Conservation (phyloP, 1,140 invertebrate species). For the Magallana angulata region DNA sequence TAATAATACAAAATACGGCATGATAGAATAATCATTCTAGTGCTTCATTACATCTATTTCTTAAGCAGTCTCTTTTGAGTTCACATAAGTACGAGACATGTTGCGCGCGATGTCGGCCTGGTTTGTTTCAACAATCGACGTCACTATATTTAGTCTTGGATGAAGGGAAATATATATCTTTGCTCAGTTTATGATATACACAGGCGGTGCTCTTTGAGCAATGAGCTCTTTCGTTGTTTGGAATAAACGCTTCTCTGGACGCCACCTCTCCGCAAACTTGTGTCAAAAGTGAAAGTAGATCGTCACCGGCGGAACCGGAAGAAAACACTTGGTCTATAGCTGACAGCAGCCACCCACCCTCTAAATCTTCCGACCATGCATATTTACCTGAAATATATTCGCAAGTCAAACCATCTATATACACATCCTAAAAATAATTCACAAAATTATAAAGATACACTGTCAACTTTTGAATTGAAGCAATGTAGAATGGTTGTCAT, state of each 20-base stretch:
- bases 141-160: not conserved
- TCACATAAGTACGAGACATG: too few species aligned
- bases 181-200: constrained; percentile 48
- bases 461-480: too few species aligned
- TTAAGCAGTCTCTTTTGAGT: too few species aligned
- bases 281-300: constrained; percentile 47
- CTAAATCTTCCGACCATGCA: constrained; percentile 49
- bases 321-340: constrained; percentile 44
- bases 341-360: constrained; percentile 54
- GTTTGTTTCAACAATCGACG: too few species aligned
- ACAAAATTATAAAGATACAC: too few species aligned
- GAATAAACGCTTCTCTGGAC: constrained; percentile 13
- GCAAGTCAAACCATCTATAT: too few species aligned
- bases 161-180: constrained; percentile 42
- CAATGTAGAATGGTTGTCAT: too few species aligned
- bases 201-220: constrained; percentile 40
- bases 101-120: too few species aligned
- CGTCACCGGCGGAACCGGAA: not conserved
- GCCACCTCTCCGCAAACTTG: constrained; percentile 48
- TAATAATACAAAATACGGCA: too few species aligned
- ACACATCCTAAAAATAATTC: too few species aligned
- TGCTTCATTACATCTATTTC: too few species aligned
- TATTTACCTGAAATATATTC: constrained; percentile 42
- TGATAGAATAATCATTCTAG: too few species aligned
- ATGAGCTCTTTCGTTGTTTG: constrained; percentile 10